Conservation (phyloP, 2,888 invertebrate species). For the Alviniconcha strummeri region DNA sequence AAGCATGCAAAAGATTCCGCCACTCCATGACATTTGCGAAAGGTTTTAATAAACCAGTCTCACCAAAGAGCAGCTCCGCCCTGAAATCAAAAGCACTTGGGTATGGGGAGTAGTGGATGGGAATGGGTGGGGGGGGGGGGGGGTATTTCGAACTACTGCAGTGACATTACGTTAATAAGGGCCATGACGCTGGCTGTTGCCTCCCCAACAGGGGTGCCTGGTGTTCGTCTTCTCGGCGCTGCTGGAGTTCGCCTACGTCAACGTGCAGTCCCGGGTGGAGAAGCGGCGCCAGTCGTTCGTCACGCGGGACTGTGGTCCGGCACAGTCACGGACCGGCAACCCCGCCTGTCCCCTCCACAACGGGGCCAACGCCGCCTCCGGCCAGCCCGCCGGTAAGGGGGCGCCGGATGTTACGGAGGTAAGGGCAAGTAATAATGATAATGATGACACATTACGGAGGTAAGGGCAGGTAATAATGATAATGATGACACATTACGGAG, state of each 20-base stretch:
- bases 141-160: not conserved
- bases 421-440: not conserved
- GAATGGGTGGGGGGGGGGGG: too few relatives aligned
- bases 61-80: not conserved
- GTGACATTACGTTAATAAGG: not conserved
- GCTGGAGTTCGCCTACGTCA: constrained; percentile 48
- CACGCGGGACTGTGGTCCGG: not conserved
- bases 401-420: not conserved
- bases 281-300: constrained; percentile 29
- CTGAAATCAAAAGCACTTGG: not conserved
- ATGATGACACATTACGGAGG: not conserved
- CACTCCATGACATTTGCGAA: too few relatives aligned
- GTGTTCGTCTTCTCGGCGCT: constrained; percentile 47
- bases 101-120: not conserved
- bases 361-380: not conserved
- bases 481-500: not conserved
- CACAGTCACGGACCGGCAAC: not conserved
- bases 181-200: not conserved
- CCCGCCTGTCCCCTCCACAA: not conserved
- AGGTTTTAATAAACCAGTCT: not conserved
- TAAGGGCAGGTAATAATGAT: not conserved
- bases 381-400: not conserved
- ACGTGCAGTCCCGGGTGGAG: constrained; percentile 44
- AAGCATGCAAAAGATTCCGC: too few relatives aligned
- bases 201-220: constrained; percentile 36